Conservation (phyloP, 2,797 vertebrate genomes). For the Yasuhikotakia modesta region DNA sequence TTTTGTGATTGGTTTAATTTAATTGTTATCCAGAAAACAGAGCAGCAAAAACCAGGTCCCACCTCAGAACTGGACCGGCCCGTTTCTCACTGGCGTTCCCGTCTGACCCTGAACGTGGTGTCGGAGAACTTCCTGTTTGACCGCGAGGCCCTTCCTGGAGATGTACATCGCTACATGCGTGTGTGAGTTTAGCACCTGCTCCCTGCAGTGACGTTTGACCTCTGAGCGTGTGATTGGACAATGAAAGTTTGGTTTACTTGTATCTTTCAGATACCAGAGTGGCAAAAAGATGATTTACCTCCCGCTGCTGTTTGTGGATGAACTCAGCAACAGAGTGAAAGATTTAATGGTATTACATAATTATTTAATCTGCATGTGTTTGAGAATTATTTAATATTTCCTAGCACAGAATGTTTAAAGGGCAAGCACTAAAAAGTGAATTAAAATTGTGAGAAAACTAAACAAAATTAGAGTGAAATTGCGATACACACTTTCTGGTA, state of each 20-base stretch:
- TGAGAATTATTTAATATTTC: not conserved
- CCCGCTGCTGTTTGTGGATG: slow-evolving; percentile 97
- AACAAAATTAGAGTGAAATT: no score
- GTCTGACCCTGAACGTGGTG: slow-evolving; percentile 91
- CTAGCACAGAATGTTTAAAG: not conserved
- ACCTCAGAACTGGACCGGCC: slow-evolving; percentile 70
- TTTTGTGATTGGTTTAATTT: not conserved
- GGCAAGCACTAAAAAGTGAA: not conserved
- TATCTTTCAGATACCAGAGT: slow-evolving; percentile 82
- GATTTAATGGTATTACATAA: slow-evolving; percentile 85
- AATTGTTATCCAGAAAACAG: slow-evolving; percentile 24
- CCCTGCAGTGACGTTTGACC: not conserved
- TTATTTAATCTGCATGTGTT: not conserved
- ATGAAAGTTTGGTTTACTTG: not conserved
- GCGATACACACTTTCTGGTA: no score
- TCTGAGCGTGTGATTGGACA: not conserved
- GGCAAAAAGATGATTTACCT: slow-evolving; percentile 94
- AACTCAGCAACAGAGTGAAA: slow-evolving; percentile 96
- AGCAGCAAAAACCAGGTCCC: slow-evolving; percentile 44
- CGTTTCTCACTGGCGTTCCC: slow-evolving; percentile 91
- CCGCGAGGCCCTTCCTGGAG: slow-evolving; percentile 86
- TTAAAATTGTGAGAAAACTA: no score
- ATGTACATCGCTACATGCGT: slow-evolving; percentile 94
- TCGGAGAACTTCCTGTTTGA: slow-evolving; percentile 92
- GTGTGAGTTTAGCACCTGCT: slow-evolving; percentile 77